Conservation (phyloP, 2,888 invertebrate genomes). For the Hemicrepidius hirtus region DNA sequence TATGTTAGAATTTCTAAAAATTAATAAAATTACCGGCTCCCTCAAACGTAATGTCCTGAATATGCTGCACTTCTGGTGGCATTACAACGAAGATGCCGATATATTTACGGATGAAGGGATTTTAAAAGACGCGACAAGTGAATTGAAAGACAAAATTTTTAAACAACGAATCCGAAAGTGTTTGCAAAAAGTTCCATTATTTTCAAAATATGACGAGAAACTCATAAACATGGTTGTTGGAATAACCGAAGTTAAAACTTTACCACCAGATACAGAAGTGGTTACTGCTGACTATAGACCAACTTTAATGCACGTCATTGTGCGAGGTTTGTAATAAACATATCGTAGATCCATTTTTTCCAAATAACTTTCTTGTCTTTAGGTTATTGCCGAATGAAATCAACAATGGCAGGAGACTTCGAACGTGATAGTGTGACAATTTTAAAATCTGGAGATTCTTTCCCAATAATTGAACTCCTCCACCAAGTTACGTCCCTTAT, state of each 20-base stretch:
- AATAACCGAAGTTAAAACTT: constrained; percentile 36
- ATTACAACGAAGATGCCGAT: constrained; percentile 71
- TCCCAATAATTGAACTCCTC: constrained; percentile 52
- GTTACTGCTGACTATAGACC: neutral
- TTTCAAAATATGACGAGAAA: constrained; percentile 31
- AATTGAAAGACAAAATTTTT: constrained; percentile 50
- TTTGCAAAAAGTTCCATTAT: constrained; percentile 48
- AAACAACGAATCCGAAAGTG: constrained; percentile 42
- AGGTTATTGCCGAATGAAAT: constrained; percentile 50
- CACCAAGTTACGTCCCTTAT: constrained; percentile 47
- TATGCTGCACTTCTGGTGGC: constrained; percentile 74
- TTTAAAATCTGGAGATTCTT: constrained; percentile 48
- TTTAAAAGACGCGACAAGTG: constrained; percentile 47
- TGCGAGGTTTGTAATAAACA: no score
- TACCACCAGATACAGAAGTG: constrained; percentile 47
- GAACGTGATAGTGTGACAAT: constrained; percentile 41
- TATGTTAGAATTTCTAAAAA: constrained; percentile 73
- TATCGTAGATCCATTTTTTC: no score
- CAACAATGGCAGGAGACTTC: constrained; percentile 50
- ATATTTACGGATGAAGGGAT: constrained; percentile 44
- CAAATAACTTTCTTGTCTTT: neutral
- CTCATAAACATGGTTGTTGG: constrained; percentile 21
- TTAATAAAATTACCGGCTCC: constrained; percentile 72
- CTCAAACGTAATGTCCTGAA: constrained; percentile 72
- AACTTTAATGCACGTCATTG: no score